Base-by-base conservation (phyloP, 2,888 invertebrate species). In the Dryomyza anilis region DNA sequence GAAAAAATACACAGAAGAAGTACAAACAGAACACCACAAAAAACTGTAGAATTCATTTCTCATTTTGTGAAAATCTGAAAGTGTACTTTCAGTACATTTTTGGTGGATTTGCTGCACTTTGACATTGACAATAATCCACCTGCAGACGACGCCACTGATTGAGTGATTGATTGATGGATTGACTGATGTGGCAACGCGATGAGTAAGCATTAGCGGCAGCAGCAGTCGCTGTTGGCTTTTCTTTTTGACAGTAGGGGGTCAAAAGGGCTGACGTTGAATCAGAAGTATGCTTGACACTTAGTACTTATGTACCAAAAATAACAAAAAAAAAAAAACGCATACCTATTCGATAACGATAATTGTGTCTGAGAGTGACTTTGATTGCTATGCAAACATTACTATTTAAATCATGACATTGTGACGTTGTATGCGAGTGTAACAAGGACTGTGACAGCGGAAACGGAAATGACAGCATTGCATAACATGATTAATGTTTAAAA, bases 41-140 rank as follows among this genome's bases (percentile, higher is more conserved):
- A 48, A 59, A 21, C 48, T 33, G 23, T 14, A 48, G 6, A 59
- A 48, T 33, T 59, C 48, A 59, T 59, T 59, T 59, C 48, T 48
- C 48, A 59, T 59, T 30, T 59, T 48, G 48, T 46, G 16, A 21
- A 59, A 59, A 59, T 48, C 36, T n/a, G n/a, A n/a, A n/a, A n/a
- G n/a, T n/a, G n/a, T n/a, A n/a, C n/a, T n/a, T n/a, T n/a, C n/a
- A n/a, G n/a, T n/a, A n/a, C n/a, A n/a, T n/a, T n/a, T n/a, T n/a
- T n/a, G 3, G 21, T 8, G 21, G 10, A 33, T 36, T 14, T 30
- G n/a, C 30, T 33, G 36, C 55, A 12, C 48, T 59, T 29, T 46
- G 46, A 43, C 45, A 45, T 58, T 58, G 46, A n/a, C 23, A 33
- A 30, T 46, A 48, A 59, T 46, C 48, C 48, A 46, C 59, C 48